Base-by-base conservation (phyloP, 2,113 vertebrate genomes). In the Chamaea fasciata region DNA sequence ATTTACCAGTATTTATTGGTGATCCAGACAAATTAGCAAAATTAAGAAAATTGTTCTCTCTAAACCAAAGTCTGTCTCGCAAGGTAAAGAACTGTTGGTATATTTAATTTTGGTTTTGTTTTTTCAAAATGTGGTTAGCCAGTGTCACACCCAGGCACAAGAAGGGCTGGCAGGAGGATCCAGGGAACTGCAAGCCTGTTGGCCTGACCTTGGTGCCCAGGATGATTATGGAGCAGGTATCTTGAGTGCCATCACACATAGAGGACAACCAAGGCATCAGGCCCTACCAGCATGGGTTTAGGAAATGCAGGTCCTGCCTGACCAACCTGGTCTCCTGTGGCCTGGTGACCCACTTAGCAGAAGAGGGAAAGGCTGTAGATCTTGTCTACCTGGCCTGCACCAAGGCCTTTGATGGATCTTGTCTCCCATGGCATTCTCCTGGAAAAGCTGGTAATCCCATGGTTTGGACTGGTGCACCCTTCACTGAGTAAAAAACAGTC, bases 281-380 rank as follows among this genome's bases (percentile, higher is more conserved):
- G 37, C 50, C 35, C 16, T 75, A 7, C 26, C 62, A 59, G 23
- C 7, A 7, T n/a, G 24, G 15, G 13, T 39, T 59, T 75, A 60
- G 60, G 15, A 59, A n/a, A 67, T 28, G 28, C 37, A 20, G n/a
- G 20, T 75, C 20, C n/a, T 68, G n/a, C n/a, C 62, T 76, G 14
- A 41, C 30, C 22, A 31, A 5, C n/a, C 14, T 47, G 20, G 41
- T 41, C 20, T 53, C 13, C 27, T 24, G 6, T 41, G 65, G 42
- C 41, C 7, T 0, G 0, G 13, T 60, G 17, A 60, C 47, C 24
- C 18, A 12, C 39, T n/a, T 19, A 31, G n/a, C 35, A 20, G 9
- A 30, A 46, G 16, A 30, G n/a, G 39, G 28, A 47, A 41, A 41
- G 13, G n/a, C 53, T 83, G 13, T 68, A 46, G 28, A 15, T 68